Evolutionary conservation across 2,888 invertebrate species (phyloP), one percentile per base, ranked within the genome.

Genomic region (Mythimna albipuncta): DNA sequence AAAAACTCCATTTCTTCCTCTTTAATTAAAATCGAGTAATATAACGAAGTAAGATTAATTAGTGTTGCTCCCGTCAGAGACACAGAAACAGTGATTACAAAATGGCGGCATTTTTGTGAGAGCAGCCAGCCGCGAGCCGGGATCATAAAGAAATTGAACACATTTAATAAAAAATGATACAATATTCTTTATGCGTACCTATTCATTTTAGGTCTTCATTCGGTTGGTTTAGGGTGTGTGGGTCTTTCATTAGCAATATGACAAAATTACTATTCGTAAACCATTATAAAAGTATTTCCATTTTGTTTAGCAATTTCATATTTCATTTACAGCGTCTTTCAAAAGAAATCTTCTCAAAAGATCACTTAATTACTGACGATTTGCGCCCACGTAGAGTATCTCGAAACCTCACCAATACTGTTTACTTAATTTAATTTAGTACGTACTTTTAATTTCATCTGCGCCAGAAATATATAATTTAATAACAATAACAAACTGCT

Each of bases 21-120:
- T 82, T 73, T 82, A 77, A 81, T 81, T 78, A 82, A 82, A 77
- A 67, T 47, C 58, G 35, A 64, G 72, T 78, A 82, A 70, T 74
- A 78, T 74, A 73, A 73, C 67, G 62, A 78, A 82, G 38, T 50
- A 57, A 72, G 67, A 81, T 74, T 74, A 78, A 82, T 81, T 66
- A 64, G 47, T 26, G 79, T 47, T 65, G 57, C 65, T 61, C 59
- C 58, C 35, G 69, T 72, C 77, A 67, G 55, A 65, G 64, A 67
- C 62, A 73, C 78, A 66, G 67, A 47, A 26, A 32, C 52, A 35
- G 47, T 67, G 66, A 76, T 76, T 79, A 81, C 62, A 69, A 68
- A 21, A 21, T 69, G 55, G 71, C 69, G 32, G 57, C 16, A 38
- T 59, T 65, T 55, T 44, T 57, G 35, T 55, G 54, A 26, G 32